phyloP scores from a whole-genome alignment of 2,888 invertebrate genomes.

The Hofmannophila pseudospretella region DNA sequence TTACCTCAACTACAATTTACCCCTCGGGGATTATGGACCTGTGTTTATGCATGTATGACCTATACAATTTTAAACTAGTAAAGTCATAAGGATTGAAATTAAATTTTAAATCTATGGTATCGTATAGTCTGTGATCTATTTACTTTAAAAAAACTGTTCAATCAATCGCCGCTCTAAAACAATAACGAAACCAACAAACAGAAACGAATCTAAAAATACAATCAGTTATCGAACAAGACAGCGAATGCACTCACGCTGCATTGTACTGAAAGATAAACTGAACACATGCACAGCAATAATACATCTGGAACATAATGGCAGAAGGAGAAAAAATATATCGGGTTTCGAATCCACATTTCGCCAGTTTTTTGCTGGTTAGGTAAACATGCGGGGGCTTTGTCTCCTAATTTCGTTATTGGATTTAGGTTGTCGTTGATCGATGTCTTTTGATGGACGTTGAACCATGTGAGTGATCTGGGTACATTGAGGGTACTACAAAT shows the following conservation, averaged over 20 bases:
- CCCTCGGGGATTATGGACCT: no score
- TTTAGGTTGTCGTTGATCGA: constrained; percentile 4
- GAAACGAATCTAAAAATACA: constrained; percentile 47
- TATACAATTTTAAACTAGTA: no score
- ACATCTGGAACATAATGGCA: constrained; percentile 36
- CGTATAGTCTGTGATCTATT: no score
- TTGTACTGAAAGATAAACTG: constrained; percentile 41
- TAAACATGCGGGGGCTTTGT: constrained; percentile 35
- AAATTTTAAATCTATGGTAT: no score
- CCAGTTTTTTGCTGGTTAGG: constrained; percentile 34
- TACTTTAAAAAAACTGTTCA: background rate
- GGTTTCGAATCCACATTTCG: constrained; percentile 42
- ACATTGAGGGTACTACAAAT: no score
- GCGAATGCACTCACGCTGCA: constrained; percentile 28
- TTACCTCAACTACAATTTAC: no score
- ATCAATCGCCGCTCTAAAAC: constrained; percentile 1
- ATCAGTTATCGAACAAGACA: constrained; percentile 27
- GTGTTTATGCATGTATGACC: no score
- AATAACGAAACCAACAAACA: constrained; percentile 23
- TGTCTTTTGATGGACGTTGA: constrained; percentile 11
- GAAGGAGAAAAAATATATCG: constrained; percentile 41
- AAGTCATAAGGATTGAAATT: no score
- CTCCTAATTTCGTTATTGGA: constrained; percentile 21
- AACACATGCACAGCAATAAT: constrained; percentile 55
- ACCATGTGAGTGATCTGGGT: no score